phyloP scores from a whole-genome alignment of 2,797 vertebrate species.

The Prionace glauca region DNA sequence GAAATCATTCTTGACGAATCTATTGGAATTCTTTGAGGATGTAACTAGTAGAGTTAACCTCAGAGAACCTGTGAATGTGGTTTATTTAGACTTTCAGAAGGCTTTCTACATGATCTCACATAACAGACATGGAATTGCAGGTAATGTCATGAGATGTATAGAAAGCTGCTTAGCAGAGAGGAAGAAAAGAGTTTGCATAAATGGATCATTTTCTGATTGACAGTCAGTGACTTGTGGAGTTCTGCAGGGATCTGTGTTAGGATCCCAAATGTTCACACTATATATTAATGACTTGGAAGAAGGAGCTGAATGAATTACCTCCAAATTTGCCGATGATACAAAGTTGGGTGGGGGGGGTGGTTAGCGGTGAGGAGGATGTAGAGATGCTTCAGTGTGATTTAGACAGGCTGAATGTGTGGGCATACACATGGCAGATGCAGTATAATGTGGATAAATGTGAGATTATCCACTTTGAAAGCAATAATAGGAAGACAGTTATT shows the following conservation, averaged over 20 bases:
- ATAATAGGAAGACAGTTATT: too few relatives aligned
- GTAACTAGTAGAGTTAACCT: neutral
- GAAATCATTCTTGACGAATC: neutral
- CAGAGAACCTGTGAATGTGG: neutral
- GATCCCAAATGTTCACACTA: neutral
- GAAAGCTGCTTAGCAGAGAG: neutral
- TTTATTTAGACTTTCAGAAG: neutral
- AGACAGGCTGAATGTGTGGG: too few relatives aligned
- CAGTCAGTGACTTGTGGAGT: neutral
- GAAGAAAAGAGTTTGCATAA: neutral
- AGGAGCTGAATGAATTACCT: too few relatives aligned
- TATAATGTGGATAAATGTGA: too few relatives aligned
- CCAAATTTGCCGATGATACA: too few relatives aligned
- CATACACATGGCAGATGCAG: too few relatives aligned
- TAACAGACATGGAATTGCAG: neutral
- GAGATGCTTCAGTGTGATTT: too few relatives aligned
- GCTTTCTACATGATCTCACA: neutral
- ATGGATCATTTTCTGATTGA: neutral
- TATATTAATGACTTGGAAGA: too few relatives aligned
- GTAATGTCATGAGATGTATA: neutral
- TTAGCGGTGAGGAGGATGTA: too few relatives aligned
- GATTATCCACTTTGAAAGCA: too few relatives aligned
- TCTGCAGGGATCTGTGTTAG: neutral
- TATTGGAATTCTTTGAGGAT: neutral
- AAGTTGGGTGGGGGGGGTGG: too few relatives aligned